phyloP scores from a whole-genome alignment of 2,888 invertebrate species.

The Eilema depressum region DNA sequence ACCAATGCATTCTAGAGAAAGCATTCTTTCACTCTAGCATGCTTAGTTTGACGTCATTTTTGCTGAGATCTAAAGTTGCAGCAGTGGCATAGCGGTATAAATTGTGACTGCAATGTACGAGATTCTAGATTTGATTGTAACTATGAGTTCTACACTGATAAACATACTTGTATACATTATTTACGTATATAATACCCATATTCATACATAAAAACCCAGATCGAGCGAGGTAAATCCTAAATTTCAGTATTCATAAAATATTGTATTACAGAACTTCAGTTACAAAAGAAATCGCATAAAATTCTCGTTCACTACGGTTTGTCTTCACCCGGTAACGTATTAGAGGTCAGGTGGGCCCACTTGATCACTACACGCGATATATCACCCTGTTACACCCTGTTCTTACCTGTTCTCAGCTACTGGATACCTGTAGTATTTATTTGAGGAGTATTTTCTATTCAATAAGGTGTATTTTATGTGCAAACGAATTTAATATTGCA shows the following conservation, averaged over 20 bases:
- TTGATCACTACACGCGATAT: conserved; percentile 53
- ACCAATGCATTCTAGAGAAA: no score
- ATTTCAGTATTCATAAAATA: neutral
- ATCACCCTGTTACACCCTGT: conserved; percentile 29
- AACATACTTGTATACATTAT: neutral
- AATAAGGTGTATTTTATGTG: neutral
- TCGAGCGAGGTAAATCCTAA: neutral
- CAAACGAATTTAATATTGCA: no score
- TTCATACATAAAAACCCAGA: neutral
- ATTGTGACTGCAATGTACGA: no score
- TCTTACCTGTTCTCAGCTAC: conserved; percentile 6
- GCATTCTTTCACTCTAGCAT: no score
- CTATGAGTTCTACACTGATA: no score
- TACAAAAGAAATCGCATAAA: conserved; percentile 8
- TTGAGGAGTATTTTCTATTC: neutral
- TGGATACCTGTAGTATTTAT: conserved; percentile 13
- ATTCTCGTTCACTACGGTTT: neutral
- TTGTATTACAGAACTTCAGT: neutral
- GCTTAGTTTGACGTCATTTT: no score
- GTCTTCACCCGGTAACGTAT: conserved; percentile 44
- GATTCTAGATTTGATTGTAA: no score
- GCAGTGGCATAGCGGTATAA: no score
- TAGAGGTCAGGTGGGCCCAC: conserved; percentile 47
- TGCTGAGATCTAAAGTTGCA: no score
- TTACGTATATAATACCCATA: neutral